These are phyloP conservation scores for Oreotrochilus melanogaster DNA, from an alignment of 2,113 vertebrate species.

Conservation along the genomic window DNA sequence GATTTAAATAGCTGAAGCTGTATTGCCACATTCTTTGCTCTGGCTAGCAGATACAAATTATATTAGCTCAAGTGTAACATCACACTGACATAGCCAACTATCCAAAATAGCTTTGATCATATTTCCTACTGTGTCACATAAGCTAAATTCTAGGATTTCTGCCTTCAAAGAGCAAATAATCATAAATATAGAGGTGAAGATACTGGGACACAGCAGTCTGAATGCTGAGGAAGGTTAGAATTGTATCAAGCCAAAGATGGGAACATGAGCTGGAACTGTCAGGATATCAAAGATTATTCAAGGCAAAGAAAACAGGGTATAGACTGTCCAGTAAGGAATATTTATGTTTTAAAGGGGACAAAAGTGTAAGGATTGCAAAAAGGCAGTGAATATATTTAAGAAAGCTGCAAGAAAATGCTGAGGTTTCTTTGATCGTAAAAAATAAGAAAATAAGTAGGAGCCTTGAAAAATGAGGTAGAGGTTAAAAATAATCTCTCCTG, in stretches of 20 bases:
- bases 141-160: constrained; percentile 5
- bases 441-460: background rate
- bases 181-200: background rate
- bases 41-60: background rate
- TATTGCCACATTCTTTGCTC: background rate
- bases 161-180: constrained; percentile 16
- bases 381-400: background rate
- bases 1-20: background rate
- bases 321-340: background rate
- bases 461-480: background rate
- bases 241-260: background rate
- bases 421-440: background rate
- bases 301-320: background rate
- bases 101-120: background rate
- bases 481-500: background rate
- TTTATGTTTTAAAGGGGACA: background rate
- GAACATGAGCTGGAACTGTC: background rate
- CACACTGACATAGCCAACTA: background rate
- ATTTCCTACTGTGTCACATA: background rate
- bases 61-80: constrained; percentile 27
- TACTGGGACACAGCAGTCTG: background rate
- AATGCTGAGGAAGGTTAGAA: background rate
- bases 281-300: background rate
- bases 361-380: background rate
- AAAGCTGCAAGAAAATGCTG: background rate